Evolutionary conservation across 2,888 invertebrate genomes (phyloP).

Genomic region (Drosophila rubida): DNA sequence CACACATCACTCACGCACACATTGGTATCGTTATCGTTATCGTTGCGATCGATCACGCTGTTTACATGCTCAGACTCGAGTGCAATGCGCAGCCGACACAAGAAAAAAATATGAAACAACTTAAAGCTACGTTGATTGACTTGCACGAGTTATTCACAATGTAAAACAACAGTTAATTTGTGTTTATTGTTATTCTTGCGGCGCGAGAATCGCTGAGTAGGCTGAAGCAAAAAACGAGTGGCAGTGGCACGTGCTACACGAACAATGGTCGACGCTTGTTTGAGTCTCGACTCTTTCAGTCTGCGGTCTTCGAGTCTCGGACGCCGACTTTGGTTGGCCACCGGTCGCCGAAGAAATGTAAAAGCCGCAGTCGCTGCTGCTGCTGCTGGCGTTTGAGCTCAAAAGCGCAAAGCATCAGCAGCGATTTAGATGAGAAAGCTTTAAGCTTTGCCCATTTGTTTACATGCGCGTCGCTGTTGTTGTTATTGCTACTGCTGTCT

Average conservation of each 20-base stretch:
- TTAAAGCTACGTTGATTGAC: background rate
- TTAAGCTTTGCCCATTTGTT: conserved; percentile 47
- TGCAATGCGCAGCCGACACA: background rate
- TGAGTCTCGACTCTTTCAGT: conserved; percentile 64
- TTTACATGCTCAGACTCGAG: background rate
- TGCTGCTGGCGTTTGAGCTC: conserved; percentile 21
- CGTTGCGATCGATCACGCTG: conserved; percentile 6
- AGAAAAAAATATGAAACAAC: conserved; percentile 12
- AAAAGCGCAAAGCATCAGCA: conserved; percentile 30
- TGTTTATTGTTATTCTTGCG: conserved; percentile 21
- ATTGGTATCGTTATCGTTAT: conserved; percentile 5
- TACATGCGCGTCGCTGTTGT: conserved; percentile 19
- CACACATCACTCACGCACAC: conserved; percentile 1
- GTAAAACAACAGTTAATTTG: conserved; percentile 28
- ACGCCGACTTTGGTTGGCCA: conserved; percentile 16
- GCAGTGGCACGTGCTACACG: conserved; percentile 82
- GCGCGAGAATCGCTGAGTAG: conserved; percentile 20
- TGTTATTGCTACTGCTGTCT: conserved; percentile 8
- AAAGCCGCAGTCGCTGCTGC: conserved; percentile 42
- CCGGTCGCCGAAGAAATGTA: conserved; percentile 71
- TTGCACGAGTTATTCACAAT: conserved; percentile 36
- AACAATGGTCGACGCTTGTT: conserved; percentile 84
- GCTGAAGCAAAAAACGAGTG: conserved; percentile 29
- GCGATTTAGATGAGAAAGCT: conserved; percentile 57
- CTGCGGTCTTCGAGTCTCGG: conserved; percentile 36